phyloP scores from a whole-genome alignment of 2,113 vertebrate genomes.

The Gnathonemus echidnorhynchus region DNA sequence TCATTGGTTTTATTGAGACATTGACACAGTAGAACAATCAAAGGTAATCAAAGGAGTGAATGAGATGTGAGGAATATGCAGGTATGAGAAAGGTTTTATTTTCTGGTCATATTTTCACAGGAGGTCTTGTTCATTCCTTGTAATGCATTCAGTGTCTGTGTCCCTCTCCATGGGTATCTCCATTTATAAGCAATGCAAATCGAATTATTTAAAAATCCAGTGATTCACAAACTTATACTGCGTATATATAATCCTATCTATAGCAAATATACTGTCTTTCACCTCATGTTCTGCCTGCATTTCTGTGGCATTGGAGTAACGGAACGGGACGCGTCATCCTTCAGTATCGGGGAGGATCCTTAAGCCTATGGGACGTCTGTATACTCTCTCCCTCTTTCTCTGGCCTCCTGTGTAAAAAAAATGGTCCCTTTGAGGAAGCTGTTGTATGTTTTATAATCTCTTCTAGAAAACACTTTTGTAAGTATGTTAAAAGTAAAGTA shows the following conservation, averaged over 20 bases:
- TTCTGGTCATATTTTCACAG: constrained; percentile 8
- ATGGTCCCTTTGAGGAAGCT: constrained; percentile 49
- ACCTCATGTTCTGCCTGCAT: background rate
- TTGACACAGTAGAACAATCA: constrained; percentile 17
- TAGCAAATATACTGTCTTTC: constrained; percentile 1
- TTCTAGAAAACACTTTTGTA: constrained; percentile 94
- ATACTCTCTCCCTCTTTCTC: constrained; percentile 41
- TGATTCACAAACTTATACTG: background rate
- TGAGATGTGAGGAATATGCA: background rate
- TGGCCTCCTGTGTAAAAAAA: constrained; percentile 56
- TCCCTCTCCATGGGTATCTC: background rate
- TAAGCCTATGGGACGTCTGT: constrained; percentile 43
- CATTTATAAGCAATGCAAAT: constrained; percentile 1
- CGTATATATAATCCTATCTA: background rate
- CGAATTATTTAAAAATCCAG: background rate
- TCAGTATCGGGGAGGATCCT: background rate
- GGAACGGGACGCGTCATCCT: background rate
- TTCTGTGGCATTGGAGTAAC: constrained; percentile 8
- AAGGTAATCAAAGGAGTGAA: background rate
- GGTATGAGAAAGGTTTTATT: background rate
- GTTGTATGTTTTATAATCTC: constrained; percentile 89
- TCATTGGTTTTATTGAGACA: background rate
- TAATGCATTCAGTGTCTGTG: background rate
- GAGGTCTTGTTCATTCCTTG: constrained; percentile 38
- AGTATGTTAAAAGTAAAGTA: constrained; percentile 88